Percentiles rank a stretch among this genome's conserved stretches.
These are phyloP conservation scores for Scomber scombrus DNA, from an alignment of 2,113 vertebrate species.

Conservation along the genomic window DNA sequence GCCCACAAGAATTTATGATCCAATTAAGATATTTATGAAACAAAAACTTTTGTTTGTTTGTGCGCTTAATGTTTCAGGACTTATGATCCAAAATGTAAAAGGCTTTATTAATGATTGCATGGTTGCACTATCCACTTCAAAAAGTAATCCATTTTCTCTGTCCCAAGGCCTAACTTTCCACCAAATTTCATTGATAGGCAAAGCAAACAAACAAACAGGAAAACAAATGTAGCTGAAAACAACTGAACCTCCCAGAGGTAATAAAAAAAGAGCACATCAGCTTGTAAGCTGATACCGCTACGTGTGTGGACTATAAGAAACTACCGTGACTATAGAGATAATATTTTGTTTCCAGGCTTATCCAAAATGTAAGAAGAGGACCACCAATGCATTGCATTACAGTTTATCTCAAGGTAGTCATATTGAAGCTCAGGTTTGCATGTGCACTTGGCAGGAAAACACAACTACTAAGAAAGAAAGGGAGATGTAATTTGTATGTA, in stretches of 20 bases:
- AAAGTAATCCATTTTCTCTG: too few relatives aligned
- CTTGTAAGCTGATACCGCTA: background rate
- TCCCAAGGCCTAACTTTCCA: background rate
- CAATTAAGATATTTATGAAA: too few relatives aligned
- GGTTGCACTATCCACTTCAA: background rate
- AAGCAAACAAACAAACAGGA: slow-evolving; percentile 4
- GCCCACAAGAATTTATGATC: too few relatives aligned
- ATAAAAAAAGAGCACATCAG: background rate
- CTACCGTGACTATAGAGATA: slow-evolving; percentile 1
- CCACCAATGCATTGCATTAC: background rate
- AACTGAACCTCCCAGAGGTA: background rate
- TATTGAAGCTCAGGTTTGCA: slow-evolving; percentile 16
- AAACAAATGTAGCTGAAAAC: background rate
- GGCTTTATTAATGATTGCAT: too few relatives aligned
- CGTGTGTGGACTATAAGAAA: background rate
- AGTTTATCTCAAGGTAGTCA: slow-evolving; percentile 32
- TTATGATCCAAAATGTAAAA: too few relatives aligned
- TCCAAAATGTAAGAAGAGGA: background rate
- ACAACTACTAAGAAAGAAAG: slow-evolving; percentile 74
- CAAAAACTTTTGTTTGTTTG: too few relatives aligned
- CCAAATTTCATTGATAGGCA: background rate
- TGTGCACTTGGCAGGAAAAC: slow-evolving; percentile 37
- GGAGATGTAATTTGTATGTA: slow-evolving; percentile 82
- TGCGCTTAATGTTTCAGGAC: too few relatives aligned
- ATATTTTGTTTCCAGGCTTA: slow-evolving; percentile 6